These are phyloP conservation scores for Xerus inauris DNA, from an alignment of 2,113 vertebrate species.

Conservation along the genomic window DNA sequence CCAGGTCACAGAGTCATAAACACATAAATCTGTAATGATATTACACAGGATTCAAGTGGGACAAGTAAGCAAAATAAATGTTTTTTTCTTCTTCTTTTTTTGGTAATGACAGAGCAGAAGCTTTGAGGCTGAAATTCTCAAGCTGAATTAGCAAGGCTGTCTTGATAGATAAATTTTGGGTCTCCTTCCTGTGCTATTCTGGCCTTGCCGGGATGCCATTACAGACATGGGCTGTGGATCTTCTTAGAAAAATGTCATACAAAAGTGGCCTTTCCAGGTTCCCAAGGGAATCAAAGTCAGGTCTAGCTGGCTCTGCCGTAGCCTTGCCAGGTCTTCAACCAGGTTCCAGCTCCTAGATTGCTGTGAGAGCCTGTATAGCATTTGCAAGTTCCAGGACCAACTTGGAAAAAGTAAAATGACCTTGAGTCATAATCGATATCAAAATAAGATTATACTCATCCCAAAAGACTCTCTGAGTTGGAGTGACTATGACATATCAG, in stretches of 20 bases:
- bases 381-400: neutral
- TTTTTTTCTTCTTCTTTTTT: slow-evolving; percentile 45
- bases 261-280: neutral
- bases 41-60: slow-evolving; percentile 7
- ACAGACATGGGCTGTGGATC: neutral
- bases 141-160: neutral
- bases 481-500: neutral
- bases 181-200: accelerated
- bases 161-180: neutral
- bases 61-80: slow-evolving; percentile 52
- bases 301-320: neutral
- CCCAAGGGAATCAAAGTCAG: neutral
- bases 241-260: neutral
- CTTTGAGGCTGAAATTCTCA: neutral
- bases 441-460: slow-evolving; percentile 7
- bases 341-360: neutral
- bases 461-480: neutral
- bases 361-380: neutral
- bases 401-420: slow-evolving; percentile 11
- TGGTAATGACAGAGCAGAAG: slow-evolving; percentile 34
- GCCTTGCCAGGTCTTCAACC: neutral
- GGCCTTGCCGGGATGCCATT: neutral
- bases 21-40: slow-evolving; percentile 66
- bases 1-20: slow-evolving; percentile 72
- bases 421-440: neutral